Evolutionary conservation across 2,888 invertebrate species (phyloP), one percentile per base, ranked within the genome.

Genomic region (Leptopilina syphax): DNA sequence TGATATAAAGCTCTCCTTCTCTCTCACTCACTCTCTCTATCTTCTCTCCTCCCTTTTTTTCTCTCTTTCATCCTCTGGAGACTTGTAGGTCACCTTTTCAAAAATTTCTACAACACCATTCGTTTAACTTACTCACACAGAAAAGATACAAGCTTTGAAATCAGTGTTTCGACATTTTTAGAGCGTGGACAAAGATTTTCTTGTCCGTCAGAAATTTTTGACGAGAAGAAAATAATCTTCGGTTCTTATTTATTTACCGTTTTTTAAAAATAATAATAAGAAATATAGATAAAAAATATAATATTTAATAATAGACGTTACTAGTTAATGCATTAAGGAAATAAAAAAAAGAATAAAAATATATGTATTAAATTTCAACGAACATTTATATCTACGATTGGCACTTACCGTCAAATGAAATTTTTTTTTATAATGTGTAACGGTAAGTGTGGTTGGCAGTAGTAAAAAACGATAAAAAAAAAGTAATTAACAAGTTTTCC

Each of bases 1-100:
- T 76, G 81, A 79, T 79, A 79, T 81, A 79, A 82, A 79, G 79
- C 82, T 80, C 78, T 73, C 9, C 10, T 10, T 8, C 12, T 50
- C 50, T 50, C 10, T 50, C 10, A 10, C 10, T 2, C 50, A 10
- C 50, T 50, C 77, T 54, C 34, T 34, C 34, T 34, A 34, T 34
- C 34, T 34, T 34, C 34, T 34, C 34, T 34, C 4, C 34, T 34
- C 34, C 34, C 34, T 34, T 34, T 34, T 27, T 50, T 10, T 8
- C 9, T 50, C 50, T 50, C 3, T 50, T 50, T 50, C 10, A 10
- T 10, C 10, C 50, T 50, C 77, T 54, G 27, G 76, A 27, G 80
- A 24, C 63, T 79, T 66, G 68, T 65, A n/a, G 18, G n/a, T 78
- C 57, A 41, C 8, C 65, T 47, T 70, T n/a, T 57, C 50, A 73